These are phyloP conservation scores for Calyptomena viridis DNA, from an alignment of 2,113 vertebrate species.

Conservation along the genomic window DNA sequence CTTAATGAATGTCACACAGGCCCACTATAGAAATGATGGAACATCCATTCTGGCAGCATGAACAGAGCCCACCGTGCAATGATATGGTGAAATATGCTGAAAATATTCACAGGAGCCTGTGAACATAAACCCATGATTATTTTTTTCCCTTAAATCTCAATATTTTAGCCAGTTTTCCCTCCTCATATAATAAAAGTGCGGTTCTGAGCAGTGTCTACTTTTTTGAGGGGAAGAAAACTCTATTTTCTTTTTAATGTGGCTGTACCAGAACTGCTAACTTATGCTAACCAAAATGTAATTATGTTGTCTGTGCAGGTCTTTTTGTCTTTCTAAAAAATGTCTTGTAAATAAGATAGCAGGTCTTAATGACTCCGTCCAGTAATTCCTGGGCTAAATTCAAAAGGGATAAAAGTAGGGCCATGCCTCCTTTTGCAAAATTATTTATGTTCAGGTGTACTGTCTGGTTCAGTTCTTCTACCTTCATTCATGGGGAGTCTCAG, in stretches of 20 bases:
- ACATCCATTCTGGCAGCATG: slow-evolving; percentile 59
- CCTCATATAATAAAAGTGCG: neutral
- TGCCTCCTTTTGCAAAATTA: neutral
- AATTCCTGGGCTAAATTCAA: neutral
- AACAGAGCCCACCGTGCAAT: slow-evolving; percentile 48
- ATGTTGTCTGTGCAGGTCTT: neutral
- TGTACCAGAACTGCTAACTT: slow-evolving; percentile 2
- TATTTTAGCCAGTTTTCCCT: slow-evolving; percentile 14
- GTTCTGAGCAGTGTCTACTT: neutral
- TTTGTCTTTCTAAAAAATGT: slow-evolving; percentile 26
- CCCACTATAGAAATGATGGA: slow-evolving; percentile 74
- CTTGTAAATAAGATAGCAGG: neutral
- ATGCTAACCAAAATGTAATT: neutral
- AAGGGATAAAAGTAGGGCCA: neutral
- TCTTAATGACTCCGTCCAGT: neutral
- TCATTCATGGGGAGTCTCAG: neutral
- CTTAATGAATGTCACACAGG: slow-evolving; percentile 74
- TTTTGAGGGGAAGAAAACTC: neutral
- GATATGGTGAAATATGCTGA: slow-evolving; percentile 71
- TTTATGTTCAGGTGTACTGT: neutral
- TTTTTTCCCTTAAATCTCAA: slow-evolving; percentile 53
- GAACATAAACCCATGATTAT: slow-evolving; percentile 58
- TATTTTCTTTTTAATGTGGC: slow-evolving; percentile 25
- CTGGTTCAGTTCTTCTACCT: neutral
- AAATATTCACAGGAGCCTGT: slow-evolving; percentile 49